Evolutionary conservation across 2,797 vertebrate species (phyloP).

Genomic region (Melanotaenia pygmaea): DNA sequence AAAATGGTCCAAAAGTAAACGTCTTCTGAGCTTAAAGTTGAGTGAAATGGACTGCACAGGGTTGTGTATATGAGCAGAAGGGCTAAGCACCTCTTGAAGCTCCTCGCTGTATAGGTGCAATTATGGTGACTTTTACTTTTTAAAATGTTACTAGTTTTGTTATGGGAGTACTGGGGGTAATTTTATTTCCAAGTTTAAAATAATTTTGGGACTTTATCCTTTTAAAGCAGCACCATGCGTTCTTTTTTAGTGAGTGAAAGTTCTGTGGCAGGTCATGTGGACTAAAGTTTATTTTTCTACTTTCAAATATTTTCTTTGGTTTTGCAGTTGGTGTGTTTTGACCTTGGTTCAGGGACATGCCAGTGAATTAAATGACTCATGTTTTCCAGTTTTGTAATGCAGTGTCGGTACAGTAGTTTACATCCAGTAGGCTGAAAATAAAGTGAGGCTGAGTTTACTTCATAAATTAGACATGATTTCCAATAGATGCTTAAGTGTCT

Average conservation of each 20-base stretch:
- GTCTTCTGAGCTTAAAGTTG: too few species aligned
- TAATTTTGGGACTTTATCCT: too few species aligned
- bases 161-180: too few species aligned
- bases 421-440: conserved; percentile 1
- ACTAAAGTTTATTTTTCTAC: conserved; percentile 27
- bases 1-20: too few species aligned
- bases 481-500: not conserved
- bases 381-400: conserved; percentile 33
- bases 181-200: too few species aligned
- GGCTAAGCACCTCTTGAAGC: too few species aligned
- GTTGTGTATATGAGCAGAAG: too few species aligned
- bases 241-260: conserved; percentile 30
- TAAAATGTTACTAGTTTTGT: too few species aligned
- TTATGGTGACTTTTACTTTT: too few species aligned
- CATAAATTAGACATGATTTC: not conserved
- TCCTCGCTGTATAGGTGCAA: too few species aligned
- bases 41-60: too few species aligned
- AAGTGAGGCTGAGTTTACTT: not conserved
- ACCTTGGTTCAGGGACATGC: conserved; percentile 53
- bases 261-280: conserved; percentile 20
- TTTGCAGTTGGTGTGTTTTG: conserved; percentile 43
- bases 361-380: conserved; percentile 54
- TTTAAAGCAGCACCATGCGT: not conserved
- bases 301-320: conserved; percentile 37
- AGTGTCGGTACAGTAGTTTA: conserved; percentile 10